Evolutionary conservation across 92 coral and sea anemone species (phyloP), one percentile per base, ranked within the genome.

Genomic region (Epizoanthus stellaris): DNA sequence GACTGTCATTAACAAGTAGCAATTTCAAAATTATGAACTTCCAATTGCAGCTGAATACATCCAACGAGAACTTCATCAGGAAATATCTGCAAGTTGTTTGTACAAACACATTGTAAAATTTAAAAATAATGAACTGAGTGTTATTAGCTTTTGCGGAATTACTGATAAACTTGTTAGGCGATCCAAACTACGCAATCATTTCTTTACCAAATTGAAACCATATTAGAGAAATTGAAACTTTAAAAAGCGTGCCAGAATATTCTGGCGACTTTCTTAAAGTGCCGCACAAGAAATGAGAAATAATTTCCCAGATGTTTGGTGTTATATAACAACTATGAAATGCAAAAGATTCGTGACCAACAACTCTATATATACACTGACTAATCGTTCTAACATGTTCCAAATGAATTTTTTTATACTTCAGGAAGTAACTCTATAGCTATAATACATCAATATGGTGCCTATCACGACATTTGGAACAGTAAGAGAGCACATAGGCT

Each of bases 161-260:
- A 67, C 42, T 67, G 73, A 19, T 38, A 68, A 38, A 68, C 5
- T 19, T 34, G 73, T 68, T 7, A 40, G n/a, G 23, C n/a, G 52
- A 14, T 38, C 14, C 20, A 34, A 68, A 36, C 16, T 39, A 4
- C 9, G 16, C 23, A 17, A 12, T 36, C 7, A 72, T 72, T 72
- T 72, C 57, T 45, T 72, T 72, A 53, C 5, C 57, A 72, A 72
- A 72, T 72, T 72, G 76, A 72, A 30, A 72, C 60, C 76, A 45
- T 56, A 72, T 72, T 72, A n/a, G 16, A n/a, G 57, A 72, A 10
- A 72, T 53, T 14, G 39, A 72, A n/a, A 20, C 60, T 72, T 40
- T 43, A 34, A 30, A 23, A 72, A 72, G 77, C 20, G 77, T 72
- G 61, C 77, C 60, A 14, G 34, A 25, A 57, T 47, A 72, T 45